Evolutionary conservation across 2,113 vertebrate genomes (phyloP).

Genomic region (Odobenus rosmarus): DNA sequence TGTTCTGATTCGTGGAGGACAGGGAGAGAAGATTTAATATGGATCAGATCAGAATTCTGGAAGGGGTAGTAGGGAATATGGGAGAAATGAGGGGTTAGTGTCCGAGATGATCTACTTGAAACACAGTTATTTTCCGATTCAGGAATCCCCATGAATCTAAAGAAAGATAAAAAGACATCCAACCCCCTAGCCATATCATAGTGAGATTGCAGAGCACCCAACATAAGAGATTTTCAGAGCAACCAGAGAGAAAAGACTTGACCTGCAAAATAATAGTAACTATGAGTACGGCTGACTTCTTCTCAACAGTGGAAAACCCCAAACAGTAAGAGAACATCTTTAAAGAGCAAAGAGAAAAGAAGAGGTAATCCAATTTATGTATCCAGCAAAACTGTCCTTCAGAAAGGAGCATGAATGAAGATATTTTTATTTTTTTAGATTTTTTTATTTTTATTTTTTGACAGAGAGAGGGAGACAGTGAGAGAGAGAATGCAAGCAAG

Average conservation of each 20-base stretch:
- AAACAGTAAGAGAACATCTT: not conserved
- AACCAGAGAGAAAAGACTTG: not conserved
- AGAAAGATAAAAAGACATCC: not conserved
- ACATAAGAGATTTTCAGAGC: not conserved
- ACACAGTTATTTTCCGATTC: not conserved
- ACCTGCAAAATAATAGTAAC: not conserved
- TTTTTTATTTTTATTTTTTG: not conserved
- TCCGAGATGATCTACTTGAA: not conserved
- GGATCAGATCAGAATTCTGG: not conserved
- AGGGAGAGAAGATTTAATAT: not conserved
- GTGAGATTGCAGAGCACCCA: not conserved
- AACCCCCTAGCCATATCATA: no score
- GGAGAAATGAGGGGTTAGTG: accelerated
- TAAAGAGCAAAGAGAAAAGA: not conserved
- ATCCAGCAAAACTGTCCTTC: no score
- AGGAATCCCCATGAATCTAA: not conserved
- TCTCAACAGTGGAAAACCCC: no score
- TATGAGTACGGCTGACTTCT: not conserved
- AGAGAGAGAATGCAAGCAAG: no score
- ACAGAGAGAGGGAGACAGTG: no score
- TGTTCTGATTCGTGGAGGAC: accelerated
- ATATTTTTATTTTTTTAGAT: not conserved
- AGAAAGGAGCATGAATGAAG: not conserved
- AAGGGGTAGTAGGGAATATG: not conserved
- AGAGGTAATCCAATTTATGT: no score